Base-by-base conservation (phyloP, 35 echinoderm and acorn worm species). In the Lytechinus variegatus region DNA sequence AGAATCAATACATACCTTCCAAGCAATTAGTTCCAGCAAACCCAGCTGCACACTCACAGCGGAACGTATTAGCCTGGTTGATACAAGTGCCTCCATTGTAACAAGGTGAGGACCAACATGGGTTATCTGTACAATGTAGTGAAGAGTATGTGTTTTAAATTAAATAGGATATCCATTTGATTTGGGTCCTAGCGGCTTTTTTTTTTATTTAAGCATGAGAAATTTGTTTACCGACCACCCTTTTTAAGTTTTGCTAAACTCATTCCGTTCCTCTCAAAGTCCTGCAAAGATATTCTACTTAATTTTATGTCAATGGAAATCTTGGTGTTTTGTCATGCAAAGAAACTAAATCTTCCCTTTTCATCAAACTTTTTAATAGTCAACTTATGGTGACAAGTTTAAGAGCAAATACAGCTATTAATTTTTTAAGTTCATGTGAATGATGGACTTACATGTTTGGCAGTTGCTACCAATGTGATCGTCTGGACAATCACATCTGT, bases 391-490 rank as follows among this genome's bases (percentile, higher is more conserved):
- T 44, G 0, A 44, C 33, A 0, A 44, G 33, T 44, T 44, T 2
- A 44, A 44, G 2, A 44, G 33, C 33, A 44, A 44, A 0, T 44
- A 44, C 33, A 44, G 2, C 33, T 44, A 44, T 44, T n/a, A n/a
- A n/a, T 44, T 44, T 44, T 2, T 44, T 44, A 44, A 44, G 33
- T 44, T 2, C 0, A 44, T 54, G 52, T n/a, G 12, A 52, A 95
- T 60, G 12, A n/a, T 53, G 6, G 3, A 88, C 96, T 97, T 95
- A 97, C 94, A 97, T n/a, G 86, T 95, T 91, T 61, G 86, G 28
- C 94, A 87, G 55, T 92, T 91, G 27, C 12, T 29, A 21, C 94
- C 87, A 2, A 4, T 87, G 14, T 61, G 89, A 51, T 96, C 94
- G 27, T 57, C 72, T 57, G 89, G 44, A 44, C 89, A 93, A 52